A percentile compares a stretch with the other conserved stretches of the same genome.
Evolutionary conservation across 2,113 vertebrate species (phyloP).

Genomic region (Rhadina sibilatrix): DNA sequence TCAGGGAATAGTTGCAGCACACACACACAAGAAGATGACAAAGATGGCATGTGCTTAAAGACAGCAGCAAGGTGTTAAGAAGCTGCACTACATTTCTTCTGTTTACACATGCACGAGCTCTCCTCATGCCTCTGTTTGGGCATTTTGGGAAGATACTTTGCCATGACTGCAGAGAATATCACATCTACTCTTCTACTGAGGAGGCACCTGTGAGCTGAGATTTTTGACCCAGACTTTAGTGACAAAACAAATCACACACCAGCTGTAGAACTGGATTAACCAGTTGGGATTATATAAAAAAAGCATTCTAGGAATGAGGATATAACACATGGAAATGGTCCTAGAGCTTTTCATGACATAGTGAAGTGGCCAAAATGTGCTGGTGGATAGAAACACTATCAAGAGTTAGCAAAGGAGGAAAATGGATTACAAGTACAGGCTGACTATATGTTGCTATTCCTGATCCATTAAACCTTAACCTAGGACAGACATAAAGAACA

Average conservation of each 20-base stretch:
- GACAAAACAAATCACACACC: background rate
- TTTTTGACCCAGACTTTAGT: background rate
- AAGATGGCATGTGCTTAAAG: background rate
- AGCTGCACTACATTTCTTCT: background rate
- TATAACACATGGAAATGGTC: background rate
- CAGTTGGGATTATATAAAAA: background rate
- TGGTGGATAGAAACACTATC: background rate
- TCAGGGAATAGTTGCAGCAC: background rate
- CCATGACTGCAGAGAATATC: background rate
- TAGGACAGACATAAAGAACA: background rate
- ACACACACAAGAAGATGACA: background rate
- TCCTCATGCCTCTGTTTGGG: background rate
- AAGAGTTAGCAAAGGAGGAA: background rate
- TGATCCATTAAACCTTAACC: background rate
- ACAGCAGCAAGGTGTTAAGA: background rate
- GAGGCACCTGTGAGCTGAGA: background rate
- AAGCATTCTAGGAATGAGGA: background rate
- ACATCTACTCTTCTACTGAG: background rate
- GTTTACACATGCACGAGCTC: background rate
- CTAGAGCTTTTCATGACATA: background rate
- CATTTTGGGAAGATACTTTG: background rate
- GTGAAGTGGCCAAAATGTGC: background rate
- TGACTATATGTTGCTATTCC: background rate
- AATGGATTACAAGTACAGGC: background rate
- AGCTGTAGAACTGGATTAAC: background rate